Percentiles rank a stretch among this genome's conserved stretches.
phyloP scores from a whole-genome alignment of 2,888 invertebrate species.

The Perithous albicinctus region DNA sequence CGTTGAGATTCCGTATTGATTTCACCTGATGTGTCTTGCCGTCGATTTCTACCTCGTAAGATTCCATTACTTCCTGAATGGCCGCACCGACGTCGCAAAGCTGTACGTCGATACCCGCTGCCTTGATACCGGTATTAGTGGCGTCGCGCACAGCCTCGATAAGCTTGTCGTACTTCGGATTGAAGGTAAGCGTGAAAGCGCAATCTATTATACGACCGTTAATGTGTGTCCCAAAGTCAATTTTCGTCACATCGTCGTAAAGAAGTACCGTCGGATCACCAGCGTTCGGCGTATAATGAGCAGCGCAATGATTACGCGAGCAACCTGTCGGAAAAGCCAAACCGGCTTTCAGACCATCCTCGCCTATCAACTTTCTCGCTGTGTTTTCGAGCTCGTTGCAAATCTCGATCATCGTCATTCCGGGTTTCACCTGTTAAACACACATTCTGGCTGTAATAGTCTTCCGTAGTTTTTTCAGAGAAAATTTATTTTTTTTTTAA shows the following conservation, averaged over 20 bases:
- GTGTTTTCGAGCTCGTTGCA: constrained; percentile 98
- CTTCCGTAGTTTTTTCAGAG: background rate
- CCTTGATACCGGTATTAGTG: constrained; percentile 98
- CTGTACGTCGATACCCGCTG: constrained; percentile 98
- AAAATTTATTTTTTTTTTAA: too few species aligned
- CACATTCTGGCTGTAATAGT: background rate
- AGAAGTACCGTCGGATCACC: constrained; percentile 97
- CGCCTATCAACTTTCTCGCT: constrained; percentile 95
- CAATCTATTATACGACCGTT: constrained; percentile 99
- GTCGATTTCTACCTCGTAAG: constrained; percentile 98
- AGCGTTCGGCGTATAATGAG: constrained; percentile 99
- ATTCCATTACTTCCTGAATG: constrained; percentile 99
- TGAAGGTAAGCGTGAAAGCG: constrained; percentile 98
- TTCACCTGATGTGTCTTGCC: constrained; percentile 98
- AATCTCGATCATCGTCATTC: constrained; percentile 99
- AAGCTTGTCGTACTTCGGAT: constrained; percentile 97
- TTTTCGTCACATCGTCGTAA: constrained; percentile 99
- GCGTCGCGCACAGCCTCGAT: constrained; percentile 98
- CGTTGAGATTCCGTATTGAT: constrained; percentile 99
- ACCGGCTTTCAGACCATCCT: constrained; percentile 97
- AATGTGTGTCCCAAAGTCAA: constrained; percentile 99
- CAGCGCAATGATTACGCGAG: constrained; percentile 99
- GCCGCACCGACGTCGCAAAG: constrained; percentile 98
- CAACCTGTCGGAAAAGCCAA: constrained; percentile 99
- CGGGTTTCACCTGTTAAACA: constrained; percentile 92